Conservation (phyloP, 2,113 vertebrate species). For the Lucifuga dentata region DNA sequence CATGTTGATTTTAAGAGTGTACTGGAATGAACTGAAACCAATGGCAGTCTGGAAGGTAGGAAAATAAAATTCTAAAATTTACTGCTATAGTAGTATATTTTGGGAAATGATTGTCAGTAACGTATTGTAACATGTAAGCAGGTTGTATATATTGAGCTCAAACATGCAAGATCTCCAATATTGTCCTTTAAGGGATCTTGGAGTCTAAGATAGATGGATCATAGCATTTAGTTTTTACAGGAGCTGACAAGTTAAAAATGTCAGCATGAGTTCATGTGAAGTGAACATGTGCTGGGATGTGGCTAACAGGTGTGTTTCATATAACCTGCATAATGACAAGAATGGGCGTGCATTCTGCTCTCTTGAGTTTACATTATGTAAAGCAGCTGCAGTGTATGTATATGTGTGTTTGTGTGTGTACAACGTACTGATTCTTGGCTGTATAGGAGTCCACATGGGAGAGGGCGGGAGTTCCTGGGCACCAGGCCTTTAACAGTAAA, state of each 20-base stretch:
- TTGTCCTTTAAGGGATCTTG: no score
- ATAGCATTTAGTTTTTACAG: slow-evolving; percentile 26
- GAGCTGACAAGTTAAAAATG: slow-evolving; percentile 58
- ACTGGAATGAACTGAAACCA: no score
- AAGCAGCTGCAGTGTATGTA: slow-evolving; percentile 14
- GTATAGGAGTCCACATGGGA: slow-evolving; percentile 57
- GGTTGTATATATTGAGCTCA: no score
- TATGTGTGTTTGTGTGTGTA: slow-evolving; percentile 21
- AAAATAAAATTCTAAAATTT: no score
- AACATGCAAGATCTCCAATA: no score
- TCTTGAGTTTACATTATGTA: not conserved
- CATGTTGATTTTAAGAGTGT: no score
- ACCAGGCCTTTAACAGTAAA: slow-evolving; percentile 74
- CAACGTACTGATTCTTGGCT: slow-evolving; percentile 35
- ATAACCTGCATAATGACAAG: slow-evolving; percentile 13
- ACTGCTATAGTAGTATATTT: no score
- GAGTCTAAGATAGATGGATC: not conserved
- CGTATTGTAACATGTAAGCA: no score
- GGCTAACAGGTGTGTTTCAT: slow-evolving; percentile 25
- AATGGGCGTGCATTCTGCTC: slow-evolving; percentile 13
- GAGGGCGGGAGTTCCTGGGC: slow-evolving; percentile 67
- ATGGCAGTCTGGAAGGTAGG: no score
- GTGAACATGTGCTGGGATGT: slow-evolving; percentile 53
- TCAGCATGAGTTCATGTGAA: slow-evolving; percentile 50
- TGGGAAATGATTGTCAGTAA: no score